phyloP scores from a whole-genome alignment of 2,113 vertebrate genomes.

The Crotalus viridis region DNA sequence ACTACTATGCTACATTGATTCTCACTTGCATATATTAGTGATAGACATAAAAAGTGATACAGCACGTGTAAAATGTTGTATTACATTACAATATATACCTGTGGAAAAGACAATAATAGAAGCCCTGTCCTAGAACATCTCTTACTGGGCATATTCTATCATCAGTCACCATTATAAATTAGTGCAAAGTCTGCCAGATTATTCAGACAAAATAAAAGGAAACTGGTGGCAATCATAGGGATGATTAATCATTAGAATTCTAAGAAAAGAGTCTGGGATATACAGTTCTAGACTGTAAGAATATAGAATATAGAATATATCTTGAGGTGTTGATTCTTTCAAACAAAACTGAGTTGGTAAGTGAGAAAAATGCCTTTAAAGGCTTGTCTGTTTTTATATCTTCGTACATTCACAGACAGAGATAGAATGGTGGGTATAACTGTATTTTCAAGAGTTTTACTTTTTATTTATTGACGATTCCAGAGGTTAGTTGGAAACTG shows the following conservation, averaged over 20 bases:
- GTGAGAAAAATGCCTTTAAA: neutral
- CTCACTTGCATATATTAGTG: neutral
- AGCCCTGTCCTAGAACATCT: neutral
- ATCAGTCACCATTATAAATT: neutral
- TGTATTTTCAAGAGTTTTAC: slow-evolving; percentile 35
- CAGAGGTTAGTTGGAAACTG: slow-evolving; percentile 15
- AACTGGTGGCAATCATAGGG: neutral
- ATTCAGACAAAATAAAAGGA: neutral
- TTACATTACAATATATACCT: too few species aligned
- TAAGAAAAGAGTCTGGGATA: slow-evolving; percentile 22
- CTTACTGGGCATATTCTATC: neutral
- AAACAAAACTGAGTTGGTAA: neutral
- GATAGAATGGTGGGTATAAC: neutral
- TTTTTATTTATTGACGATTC: slow-evolving; percentile 29
- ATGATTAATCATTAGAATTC: slow-evolving; percentile 17
- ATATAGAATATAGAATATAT: neutral
- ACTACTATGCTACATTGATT: neutral
- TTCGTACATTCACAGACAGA: neutral
- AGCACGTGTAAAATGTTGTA: neutral
- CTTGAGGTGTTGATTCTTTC: neutral
- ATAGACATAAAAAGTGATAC: neutral
- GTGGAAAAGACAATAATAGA: neutral
- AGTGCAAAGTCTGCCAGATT: neutral
- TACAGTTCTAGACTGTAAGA: neutral
- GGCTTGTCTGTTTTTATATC: too few species aligned